A percentile compares a stretch with the other conserved stretches of the same genome.
phyloP scores from a whole-genome alignment of 2,888 invertebrate genomes.

The Sisyra terminalis region DNA sequence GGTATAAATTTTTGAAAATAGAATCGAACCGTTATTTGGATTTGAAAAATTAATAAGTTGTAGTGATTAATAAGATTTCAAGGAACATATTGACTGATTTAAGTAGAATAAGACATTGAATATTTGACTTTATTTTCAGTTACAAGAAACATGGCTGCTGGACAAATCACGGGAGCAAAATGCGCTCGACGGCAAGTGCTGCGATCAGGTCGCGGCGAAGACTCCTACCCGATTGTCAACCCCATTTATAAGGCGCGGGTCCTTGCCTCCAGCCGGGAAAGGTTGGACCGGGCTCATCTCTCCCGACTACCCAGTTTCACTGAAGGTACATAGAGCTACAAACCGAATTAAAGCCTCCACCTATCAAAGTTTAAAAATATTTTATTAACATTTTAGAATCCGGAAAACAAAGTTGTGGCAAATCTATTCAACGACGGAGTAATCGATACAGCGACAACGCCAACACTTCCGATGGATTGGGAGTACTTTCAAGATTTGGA shows the following conservation, averaged over 20 bases:
- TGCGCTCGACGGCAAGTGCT: slow-evolving; percentile 6
- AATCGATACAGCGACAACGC: background rate
- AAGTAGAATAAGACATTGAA: background rate
- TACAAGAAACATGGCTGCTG: slow-evolving; percentile 4
- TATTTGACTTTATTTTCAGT: slow-evolving; percentile 1
- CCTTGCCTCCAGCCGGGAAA: too few species aligned
- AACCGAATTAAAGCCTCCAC: background rate
- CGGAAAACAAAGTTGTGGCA: background rate
- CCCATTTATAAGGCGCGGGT: background rate
- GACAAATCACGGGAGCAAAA: background rate
- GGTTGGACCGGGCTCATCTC: too few species aligned
- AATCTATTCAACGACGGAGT: background rate
- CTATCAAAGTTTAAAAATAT: background rate
- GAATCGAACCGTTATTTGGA: too few species aligned
- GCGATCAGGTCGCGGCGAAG: slow-evolving; percentile 6
- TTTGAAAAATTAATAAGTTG: too few species aligned
- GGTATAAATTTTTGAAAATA: too few species aligned
- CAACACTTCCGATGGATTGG: slow-evolving; percentile 3
- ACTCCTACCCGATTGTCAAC: slow-evolving; percentile 5
- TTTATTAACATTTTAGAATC: background rate
- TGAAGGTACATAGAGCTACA: background rate
- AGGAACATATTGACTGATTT: too few species aligned
- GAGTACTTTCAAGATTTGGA: slow-evolving; percentile 7
- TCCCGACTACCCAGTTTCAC: background rate
- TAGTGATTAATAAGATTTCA: too few species aligned